phyloP scores from a whole-genome alignment of 2,888 invertebrate genomes.

The Leptinotarsa haldemani region DNA sequence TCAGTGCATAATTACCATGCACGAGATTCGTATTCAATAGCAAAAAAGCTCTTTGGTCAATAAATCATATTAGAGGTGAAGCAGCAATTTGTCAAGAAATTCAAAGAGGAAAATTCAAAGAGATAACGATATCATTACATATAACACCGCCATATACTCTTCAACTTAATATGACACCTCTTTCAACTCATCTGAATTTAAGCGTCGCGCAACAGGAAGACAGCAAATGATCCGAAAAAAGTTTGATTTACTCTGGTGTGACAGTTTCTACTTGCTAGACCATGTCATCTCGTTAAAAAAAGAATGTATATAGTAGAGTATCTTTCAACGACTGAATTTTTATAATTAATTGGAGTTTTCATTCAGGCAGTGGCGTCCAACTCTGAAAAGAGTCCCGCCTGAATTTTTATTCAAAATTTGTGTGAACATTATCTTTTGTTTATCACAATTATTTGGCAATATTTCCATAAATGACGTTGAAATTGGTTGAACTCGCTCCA shows the following conservation, averaged over 20 bases:
- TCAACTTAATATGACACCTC: conserved; percentile 35
- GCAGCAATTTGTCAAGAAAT: conserved; percentile 6
- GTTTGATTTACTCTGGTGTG: conserved; percentile 43
- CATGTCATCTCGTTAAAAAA: conserved; percentile 46
- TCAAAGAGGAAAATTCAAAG: background rate
- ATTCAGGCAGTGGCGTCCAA: conserved; percentile 45
- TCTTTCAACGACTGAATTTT: conserved; percentile 35
- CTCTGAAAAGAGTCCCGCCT: background rate
- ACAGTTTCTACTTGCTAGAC: conserved; percentile 45
- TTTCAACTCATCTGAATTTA: conserved; percentile 29
- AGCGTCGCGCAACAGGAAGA: conserved; percentile 40
- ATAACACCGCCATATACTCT: conserved; percentile 28
- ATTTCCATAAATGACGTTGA: no score
- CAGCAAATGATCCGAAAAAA: conserved; percentile 45
- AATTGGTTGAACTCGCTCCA: no score
- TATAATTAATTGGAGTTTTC: conserved; percentile 56
- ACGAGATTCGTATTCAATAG: background rate
- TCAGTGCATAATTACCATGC: background rate
- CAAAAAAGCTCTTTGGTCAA: background rate
- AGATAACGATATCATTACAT: conserved; percentile 28
- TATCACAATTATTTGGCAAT: no score
- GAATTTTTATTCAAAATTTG: no score
- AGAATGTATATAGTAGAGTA: conserved; percentile 36
- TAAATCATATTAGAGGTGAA: conserved; percentile 12
- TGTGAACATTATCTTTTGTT: no score